Evolutionary conservation across 53 echinoderm and acorn worm species (phyloP), one percentile per base, ranked within the genome.

Genomic region (Paelopatides confundens): DNA sequence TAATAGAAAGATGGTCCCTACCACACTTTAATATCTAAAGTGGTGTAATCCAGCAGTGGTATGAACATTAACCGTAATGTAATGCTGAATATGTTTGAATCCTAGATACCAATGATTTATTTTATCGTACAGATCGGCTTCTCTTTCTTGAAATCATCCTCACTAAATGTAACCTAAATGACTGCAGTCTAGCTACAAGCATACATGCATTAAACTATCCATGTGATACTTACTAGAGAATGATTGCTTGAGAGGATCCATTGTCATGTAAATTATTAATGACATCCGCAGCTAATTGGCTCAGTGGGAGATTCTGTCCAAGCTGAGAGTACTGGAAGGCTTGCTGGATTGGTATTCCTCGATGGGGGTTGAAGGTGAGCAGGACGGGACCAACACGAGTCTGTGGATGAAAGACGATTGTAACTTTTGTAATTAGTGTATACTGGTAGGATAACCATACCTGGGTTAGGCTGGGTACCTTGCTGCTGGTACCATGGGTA

Each of bases 341-440:
- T 65, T 93, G 94, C 62, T 99, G 92, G 82, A 94, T 84, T 1
- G 91, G 85, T 26, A 92, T 82, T n/a, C 95, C 99, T 64, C 94
- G 85, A 63, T 94, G 88, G 0, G 99, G 93, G 69, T 99, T 99
- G 85, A 96, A 83, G 37, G 86, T 90, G 36, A 99, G 62, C n/a
- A 93, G 68, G 2, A 96, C 88, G 34, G 99, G 93, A 54, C 99
- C 99, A 10, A 99, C 87, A 63, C 89, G 93, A 6, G 99, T 99
- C 99, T 99, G 90, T 13, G 83, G 74, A 26, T 35, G 35, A 30
- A 67, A 18, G 24, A 35, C 11, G 68, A 24, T 18, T 6, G 21
- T 11, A 67, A 67, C 1, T n/a, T n/a, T n/a, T n/a, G 17, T 0
- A 26, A 63, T 26, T 63, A 63, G 29, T 29, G 52, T 11, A 51